phyloP scores from a whole-genome alignment of 2,113 vertebrate species.

The Otocyon megalotis region DNA sequence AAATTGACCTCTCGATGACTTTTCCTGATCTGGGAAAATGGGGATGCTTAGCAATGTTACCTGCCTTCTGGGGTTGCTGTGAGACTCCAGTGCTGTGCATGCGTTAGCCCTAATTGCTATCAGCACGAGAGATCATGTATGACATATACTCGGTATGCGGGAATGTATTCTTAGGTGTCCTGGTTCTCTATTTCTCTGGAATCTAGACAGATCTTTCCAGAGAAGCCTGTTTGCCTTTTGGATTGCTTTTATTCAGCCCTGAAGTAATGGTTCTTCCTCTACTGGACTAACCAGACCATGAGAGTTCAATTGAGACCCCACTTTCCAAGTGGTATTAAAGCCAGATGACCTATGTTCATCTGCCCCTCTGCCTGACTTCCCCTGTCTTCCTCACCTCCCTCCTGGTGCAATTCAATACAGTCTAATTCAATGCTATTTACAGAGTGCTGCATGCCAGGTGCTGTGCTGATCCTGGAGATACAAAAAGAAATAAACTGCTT shows the following conservation, averaged over 20 bases:
- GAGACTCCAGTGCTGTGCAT: background rate
- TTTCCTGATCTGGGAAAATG: background rate
- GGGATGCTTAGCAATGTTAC: background rate
- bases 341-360: background rate
- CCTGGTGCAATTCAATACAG: background rate
- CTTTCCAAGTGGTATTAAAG: background rate
- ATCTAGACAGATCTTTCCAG: background rate
- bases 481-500: background rate
- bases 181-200: background rate
- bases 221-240: background rate
- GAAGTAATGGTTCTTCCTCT: background rate
- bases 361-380: background rate
- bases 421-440: background rate
- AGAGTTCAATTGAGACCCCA: background rate
- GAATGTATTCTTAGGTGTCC: background rate
- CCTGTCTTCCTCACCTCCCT: background rate
- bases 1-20: background rate
- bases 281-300: background rate
- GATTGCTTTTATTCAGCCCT: background rate
- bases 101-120: background rate
- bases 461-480: background rate
- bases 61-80: background rate
- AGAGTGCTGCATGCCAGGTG: background rate
- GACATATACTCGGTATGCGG: rapidly evolving
- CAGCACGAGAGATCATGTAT: background rate